Evolutionary conservation across 2,797 vertebrate species (phyloP).

Genomic region (Typhlichthys eigenmanni): DNA sequence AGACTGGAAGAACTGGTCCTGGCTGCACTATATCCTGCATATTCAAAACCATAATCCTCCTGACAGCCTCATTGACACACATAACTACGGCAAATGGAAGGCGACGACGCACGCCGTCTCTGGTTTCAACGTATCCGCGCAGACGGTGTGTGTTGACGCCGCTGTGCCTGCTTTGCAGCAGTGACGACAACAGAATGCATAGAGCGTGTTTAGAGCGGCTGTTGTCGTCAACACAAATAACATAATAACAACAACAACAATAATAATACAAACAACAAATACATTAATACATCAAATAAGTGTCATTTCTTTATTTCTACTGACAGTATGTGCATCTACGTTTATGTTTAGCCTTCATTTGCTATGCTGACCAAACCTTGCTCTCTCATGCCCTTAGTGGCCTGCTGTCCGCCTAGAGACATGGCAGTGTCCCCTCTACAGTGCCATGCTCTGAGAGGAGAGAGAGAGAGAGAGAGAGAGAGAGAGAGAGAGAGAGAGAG

Average conservation of each 20-base stretch:
- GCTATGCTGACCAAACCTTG: conserved; percentile 5
- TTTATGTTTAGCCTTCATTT: conserved; percentile 11
- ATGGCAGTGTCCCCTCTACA: conserved; percentile 58
- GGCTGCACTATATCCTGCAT: conserved; percentile 79
- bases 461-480: conserved; percentile 41
- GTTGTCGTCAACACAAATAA: conserved; percentile 25
- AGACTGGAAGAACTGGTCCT: conserved; percentile 92
- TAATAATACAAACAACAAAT: neutral
- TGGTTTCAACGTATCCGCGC: conserved; percentile 39
- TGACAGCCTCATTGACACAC: conserved; percentile 73
- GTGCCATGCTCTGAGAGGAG: conserved; percentile 53
- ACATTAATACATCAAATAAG: too few relatives aligned
- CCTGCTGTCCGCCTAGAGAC: conserved; percentile 71
- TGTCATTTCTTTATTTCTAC: neutral
- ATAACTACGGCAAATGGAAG: conserved; percentile 61
- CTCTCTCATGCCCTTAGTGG: conserved; percentile 33
- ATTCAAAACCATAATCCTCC: conserved; percentile 82
- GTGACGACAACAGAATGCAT: too few relatives aligned
- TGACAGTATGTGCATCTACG: conserved; percentile 5
- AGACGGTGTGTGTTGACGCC: too few relatives aligned
- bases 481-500: conserved; percentile 19
- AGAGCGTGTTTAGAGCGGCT: conserved; percentile 32
- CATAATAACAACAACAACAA: neutral
- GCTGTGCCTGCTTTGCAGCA: too few relatives aligned
- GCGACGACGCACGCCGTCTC: conserved; percentile 33